phyloP scores from a whole-genome alignment of 2,888 invertebrate species.

The Caenorhabditis sp. region DNA sequence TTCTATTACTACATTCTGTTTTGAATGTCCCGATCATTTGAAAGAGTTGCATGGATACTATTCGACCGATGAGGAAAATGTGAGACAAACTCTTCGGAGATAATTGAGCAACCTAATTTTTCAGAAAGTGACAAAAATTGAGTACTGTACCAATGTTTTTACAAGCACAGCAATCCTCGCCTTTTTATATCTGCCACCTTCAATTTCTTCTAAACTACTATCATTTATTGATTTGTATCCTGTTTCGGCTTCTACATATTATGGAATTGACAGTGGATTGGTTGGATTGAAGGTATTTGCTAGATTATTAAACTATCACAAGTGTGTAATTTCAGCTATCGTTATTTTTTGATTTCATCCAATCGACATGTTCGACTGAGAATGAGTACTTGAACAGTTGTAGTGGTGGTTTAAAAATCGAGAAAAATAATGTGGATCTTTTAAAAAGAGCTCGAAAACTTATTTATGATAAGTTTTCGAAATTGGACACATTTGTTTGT shows the following conservation, averaged over 20 bases:
- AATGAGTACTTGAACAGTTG: slow-evolving; percentile 70
- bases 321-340: slow-evolving; percentile 74
- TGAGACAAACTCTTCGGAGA: too few relatives aligned
- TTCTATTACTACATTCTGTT: background rate
- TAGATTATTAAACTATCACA: too few relatives aligned
- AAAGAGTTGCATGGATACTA: background rate
- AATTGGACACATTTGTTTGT: background rate
- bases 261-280: slow-evolving; percentile 75
- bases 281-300: slow-evolving; percentile 72
- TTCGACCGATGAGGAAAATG: background rate
- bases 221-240: slow-evolving; percentile 73
- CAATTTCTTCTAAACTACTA: slow-evolving; percentile 64
- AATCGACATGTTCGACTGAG: slow-evolving; percentile 72
- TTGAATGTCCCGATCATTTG: background rate
- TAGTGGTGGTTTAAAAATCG: slow-evolving; percentile 64
- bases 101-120: too few relatives aligned
- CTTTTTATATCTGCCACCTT: background rate
- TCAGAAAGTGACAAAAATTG: background rate
- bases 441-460: slow-evolving; percentile 31
- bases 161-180: background rate
- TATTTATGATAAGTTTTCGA: slow-evolving; percentile 24
- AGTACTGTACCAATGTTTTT: background rate
- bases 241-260: slow-evolving; percentile 74
- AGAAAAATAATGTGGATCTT: slow-evolving; percentile 10
- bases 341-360: slow-evolving; percentile 74